A percentile compares a stretch with the other conserved stretches of the same genome.
Conservation (phyloP, 2,113 vertebrate genomes). For the Brachyhypopomus occidentalis region DNA sequence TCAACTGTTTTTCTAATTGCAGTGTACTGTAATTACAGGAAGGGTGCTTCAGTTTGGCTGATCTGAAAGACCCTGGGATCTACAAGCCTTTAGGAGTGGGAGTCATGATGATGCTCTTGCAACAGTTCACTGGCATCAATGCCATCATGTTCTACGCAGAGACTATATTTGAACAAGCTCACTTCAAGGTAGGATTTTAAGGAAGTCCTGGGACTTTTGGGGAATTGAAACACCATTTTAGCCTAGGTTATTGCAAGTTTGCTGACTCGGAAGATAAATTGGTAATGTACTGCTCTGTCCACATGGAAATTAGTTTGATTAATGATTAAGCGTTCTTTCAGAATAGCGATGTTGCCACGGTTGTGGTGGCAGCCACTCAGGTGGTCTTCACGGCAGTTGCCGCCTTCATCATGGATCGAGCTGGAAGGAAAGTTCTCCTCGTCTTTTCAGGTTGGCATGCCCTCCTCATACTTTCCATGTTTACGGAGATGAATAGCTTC, state of each 20-base stretch:
- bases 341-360: conserved; percentile 83
- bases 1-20: too few relatives aligned
- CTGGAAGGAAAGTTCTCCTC: conserved; percentile 86
- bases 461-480: not conserved
- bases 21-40: conserved; percentile 61
- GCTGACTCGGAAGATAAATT: not conserved
- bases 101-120: conserved; percentile 86
- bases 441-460: conserved; percentile 79
- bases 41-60: conserved; percentile 68
- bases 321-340: conserved; percentile 60
- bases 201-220: not conserved
- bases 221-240: too few relatives aligned
- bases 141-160: conserved; percentile 95
- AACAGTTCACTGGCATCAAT: conserved; percentile 92
- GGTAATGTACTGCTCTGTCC: not conserved
- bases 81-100: conserved; percentile 88
- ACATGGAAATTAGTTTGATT: not conserved
- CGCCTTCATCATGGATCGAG: conserved; percentile 86
- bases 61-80: conserved; percentile 78
- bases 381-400: conserved; percentile 85
- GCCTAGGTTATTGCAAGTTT: too few relatives aligned
- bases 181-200: conserved; percentile 79
- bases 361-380: conserved; percentile 83
- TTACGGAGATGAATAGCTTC: not conserved
- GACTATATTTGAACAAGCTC: conserved; percentile 86